Percentiles rank a stretch among this genome's conserved stretches.
phyloP scores from a whole-genome alignment of 2,113 vertebrate genomes.

The Copsychus sechellarum region DNA sequence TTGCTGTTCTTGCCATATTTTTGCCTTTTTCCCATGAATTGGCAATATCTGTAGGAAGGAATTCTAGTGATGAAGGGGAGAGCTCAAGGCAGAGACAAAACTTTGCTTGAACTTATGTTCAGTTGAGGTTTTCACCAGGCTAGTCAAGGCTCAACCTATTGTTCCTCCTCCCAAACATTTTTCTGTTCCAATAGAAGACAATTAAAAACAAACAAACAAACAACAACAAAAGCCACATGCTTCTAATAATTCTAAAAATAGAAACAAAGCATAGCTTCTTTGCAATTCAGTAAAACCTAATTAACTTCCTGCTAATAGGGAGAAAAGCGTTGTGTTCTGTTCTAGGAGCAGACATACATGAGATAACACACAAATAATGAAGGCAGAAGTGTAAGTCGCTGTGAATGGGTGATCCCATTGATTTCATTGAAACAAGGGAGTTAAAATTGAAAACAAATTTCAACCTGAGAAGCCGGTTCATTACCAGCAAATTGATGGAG shows the following conservation, averaged over 20 bases:
- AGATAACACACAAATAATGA: slow-evolving; percentile 2
- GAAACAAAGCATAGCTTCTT: background rate
- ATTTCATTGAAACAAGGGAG: slow-evolving; percentile 5
- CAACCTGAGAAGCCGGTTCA: background rate
- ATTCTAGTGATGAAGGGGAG: background rate
- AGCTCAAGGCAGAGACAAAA: background rate
- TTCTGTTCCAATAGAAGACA: background rate
- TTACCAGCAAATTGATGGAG: slow-evolving; percentile 49
- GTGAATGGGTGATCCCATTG: background rate
- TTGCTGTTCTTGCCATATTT: background rate
- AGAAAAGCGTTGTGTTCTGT: background rate
- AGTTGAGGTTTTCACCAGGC: background rate
- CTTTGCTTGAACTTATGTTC: background rate
- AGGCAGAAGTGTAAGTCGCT: background rate
- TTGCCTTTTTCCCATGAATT: background rate
- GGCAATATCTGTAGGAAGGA: background rate
- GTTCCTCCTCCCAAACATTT: background rate
- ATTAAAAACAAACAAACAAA: background rate
- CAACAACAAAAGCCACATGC: background rate
- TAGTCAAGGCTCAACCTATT: background rate
- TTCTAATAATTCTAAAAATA: background rate
- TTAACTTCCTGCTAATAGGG: background rate
- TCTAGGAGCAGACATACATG: background rate
- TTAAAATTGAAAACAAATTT: slow-evolving; percentile 33
- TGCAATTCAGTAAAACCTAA: slow-evolving; percentile 2